phyloP scores from a whole-genome alignment of 2,888 invertebrate genomes.

The Automeris io region DNA sequence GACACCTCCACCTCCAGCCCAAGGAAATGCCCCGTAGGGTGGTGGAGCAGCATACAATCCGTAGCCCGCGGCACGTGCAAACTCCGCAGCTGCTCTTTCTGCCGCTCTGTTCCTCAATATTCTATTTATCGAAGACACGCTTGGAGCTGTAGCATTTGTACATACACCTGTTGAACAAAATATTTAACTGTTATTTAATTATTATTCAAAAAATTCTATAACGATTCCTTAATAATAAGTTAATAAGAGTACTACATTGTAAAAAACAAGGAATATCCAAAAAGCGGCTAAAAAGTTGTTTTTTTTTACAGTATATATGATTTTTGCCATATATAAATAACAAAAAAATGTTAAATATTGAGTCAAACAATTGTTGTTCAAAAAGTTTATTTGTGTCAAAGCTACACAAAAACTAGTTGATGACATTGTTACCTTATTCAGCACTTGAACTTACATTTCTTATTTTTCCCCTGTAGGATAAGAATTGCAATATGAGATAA shows the following conservation, averaged over 20 bases:
- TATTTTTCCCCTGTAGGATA: too few species aligned
- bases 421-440: too few species aligned
- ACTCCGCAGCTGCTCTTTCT: conserved; percentile 96
- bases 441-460: too few species aligned
- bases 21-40: conserved; percentile 78
- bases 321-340: too few species aligned
- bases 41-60: conserved; percentile 89
- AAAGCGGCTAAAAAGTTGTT: background rate
- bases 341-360: too few species aligned
- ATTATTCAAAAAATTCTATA: conserved; percentile 17
- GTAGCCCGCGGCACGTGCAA: conserved; percentile 94
- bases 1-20: conserved; percentile 64
- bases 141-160: conserved; percentile 96
- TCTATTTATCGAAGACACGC: conserved; percentile 97
- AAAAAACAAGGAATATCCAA: background rate
- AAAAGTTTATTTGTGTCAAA: too few species aligned
- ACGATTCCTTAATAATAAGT: conserved; percentile 12
- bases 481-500: too few species aligned
- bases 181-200: conserved; percentile 13
- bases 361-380: too few species aligned
- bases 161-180: conserved; percentile 86
- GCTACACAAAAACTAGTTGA: too few species aligned
- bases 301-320: too few species aligned
- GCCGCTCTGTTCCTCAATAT: conserved; percentile 97
- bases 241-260: conserved; percentile 6